Evolutionary conservation across 2,113 vertebrate genomes (phyloP).

Genomic region (Laterallus jamaicensis): DNA sequence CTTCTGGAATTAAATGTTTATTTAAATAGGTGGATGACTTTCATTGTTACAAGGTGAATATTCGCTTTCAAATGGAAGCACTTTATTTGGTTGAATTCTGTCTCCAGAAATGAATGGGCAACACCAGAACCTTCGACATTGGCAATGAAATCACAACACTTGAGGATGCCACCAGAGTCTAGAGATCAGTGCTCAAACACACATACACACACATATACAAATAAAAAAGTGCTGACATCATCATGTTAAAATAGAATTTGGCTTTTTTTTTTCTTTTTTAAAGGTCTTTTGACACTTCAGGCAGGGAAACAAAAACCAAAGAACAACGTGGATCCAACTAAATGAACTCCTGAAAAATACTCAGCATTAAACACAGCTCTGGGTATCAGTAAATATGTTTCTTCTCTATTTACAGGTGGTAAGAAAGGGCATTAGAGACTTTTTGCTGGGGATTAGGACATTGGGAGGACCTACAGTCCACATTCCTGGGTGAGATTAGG

Average conservation of each 20-base stretch:
- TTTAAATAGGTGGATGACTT: slow-evolving; percentile 59
- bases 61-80: slow-evolving; percentile 73
- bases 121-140: slow-evolving; percentile 56
- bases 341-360: slow-evolving; percentile 60
- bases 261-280: not conserved
- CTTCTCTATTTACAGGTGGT: slow-evolving; percentile 65
- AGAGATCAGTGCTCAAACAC: slow-evolving; percentile 63
- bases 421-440: slow-evolving; percentile 56
- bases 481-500: not conserved
- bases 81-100: slow-evolving; percentile 75
- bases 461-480: not conserved
- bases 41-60: slow-evolving; percentile 44
- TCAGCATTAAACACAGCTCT: slow-evolving; percentile 36
- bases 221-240: slow-evolving; percentile 65
- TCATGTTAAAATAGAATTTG: slow-evolving; percentile 71
- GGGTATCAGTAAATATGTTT: slow-evolving; percentile 49
- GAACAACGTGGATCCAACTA: slow-evolving; percentile 34
- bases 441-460: not conserved
- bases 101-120: slow-evolving; percentile 70
- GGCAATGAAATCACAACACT: slow-evolving; percentile 50
- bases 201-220: slow-evolving; percentile 57
- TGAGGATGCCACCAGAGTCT: slow-evolving; percentile 38
- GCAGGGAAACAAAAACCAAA: slow-evolving; percentile 36
- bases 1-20: slow-evolving; percentile 63
- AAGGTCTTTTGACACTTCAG: slow-evolving; percentile 48